Evolutionary conservation across 30 jellyfish, hydroid and myxozoan species (phyloP).

Genomic region (Turritopsis dohrnii): DNA sequence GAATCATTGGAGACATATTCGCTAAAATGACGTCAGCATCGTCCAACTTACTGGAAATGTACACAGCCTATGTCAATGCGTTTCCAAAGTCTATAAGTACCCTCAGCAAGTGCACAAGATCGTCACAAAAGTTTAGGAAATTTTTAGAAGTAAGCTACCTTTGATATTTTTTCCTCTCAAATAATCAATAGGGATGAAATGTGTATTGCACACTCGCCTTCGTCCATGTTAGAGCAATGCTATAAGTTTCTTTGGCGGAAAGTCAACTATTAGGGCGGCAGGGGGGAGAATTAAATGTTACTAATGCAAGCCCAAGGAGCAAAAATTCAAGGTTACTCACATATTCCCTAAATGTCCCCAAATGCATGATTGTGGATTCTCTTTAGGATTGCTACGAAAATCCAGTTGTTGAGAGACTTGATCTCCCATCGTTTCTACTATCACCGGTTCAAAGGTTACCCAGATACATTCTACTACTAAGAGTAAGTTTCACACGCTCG

Average conservation of each 20-base stretch:
- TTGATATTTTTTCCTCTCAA: neutral
- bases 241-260: too few relatives aligned
- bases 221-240: too few relatives aligned
- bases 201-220: too few relatives aligned
- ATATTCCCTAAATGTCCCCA: neutral
- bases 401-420: conserved; percentile 66
- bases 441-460: conserved; percentile 96
- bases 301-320: too few relatives aligned
- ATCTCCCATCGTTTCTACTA: conserved; percentile 76
- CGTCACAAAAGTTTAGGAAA: conserved; percentile 77
- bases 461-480: conserved; percentile 64
- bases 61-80: conserved; percentile 77
- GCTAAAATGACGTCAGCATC: conserved; percentile 67
- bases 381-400: conserved; percentile 37
- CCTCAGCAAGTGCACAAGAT: conserved; percentile 79
- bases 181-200: too few relatives aligned
- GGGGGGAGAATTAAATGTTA: too few relatives aligned
- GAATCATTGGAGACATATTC: conserved; percentile 84
- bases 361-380: neutral
- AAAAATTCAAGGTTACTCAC: too few relatives aligned
- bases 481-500: conserved; percentile 44
- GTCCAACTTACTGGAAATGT: conserved; percentile 62
- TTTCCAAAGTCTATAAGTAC: conserved; percentile 93
- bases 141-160: conserved; percentile 56
- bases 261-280: too few relatives aligned